These are phyloP conservation scores for Notodromas monacha DNA, from an alignment of 2,888 invertebrate genomes.

Conservation along the genomic window DNA sequence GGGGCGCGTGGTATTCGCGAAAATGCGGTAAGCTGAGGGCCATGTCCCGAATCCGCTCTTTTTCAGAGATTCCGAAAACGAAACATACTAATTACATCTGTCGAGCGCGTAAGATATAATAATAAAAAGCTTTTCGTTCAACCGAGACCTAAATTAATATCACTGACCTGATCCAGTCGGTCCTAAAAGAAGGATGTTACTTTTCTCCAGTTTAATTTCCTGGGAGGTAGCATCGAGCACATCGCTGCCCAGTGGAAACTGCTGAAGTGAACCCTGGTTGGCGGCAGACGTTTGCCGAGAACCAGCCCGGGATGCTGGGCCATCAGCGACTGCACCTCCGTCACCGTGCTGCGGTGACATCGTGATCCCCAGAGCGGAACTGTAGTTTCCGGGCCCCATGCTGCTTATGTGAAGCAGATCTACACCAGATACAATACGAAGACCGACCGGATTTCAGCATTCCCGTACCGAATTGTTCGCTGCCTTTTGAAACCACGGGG, in stretches of 20 bases:
- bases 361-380: conserved; percentile 23
- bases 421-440: conserved; percentile 15
- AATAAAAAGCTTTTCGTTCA: too few species aligned
- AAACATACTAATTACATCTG: too few species aligned
- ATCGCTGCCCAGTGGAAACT: conserved; percentile 24
- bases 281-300: conserved; percentile 2
- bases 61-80: too few species aligned
- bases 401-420: conserved; percentile 59
- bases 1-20: too few species aligned
- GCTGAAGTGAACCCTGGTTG: background rate
- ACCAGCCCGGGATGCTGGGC: conserved; percentile 9
- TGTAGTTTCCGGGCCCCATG: conserved; percentile 25
- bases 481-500: too few species aligned
- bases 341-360: conserved; percentile 2
- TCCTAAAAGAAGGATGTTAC: conserved; percentile 71
- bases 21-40: too few species aligned
- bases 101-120: too few species aligned
- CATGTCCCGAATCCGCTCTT: too few species aligned
- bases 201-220: conserved; percentile 65
- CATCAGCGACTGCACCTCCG: conserved; percentile 5
- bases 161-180: conserved; percentile 51
- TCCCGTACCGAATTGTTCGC: conserved; percentile 4
- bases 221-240: conserved; percentile 45
- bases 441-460: background rate
- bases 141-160: too few species aligned